Percentiles rank a stretch among this genome's conserved stretches.
Conservation (phyloP, 2,797 vertebrate genomes). For the Gorsachius magnificus region DNA sequence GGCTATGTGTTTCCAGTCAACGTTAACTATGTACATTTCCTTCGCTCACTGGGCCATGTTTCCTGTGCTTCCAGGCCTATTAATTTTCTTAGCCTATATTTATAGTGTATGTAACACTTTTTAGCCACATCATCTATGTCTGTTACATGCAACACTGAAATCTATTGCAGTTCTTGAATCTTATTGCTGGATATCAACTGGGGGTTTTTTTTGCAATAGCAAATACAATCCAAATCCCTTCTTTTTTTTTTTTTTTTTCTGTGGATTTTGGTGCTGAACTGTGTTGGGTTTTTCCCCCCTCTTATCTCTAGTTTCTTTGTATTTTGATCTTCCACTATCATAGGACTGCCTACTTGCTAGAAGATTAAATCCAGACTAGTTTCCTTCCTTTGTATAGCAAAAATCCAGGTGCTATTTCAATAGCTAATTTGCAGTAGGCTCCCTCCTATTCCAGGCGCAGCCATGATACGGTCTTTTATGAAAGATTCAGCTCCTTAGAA, state of each 20-base stretch:
- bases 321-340: not conserved
- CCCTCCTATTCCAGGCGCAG: not conserved
- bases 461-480: not conserved
- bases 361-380: not conserved
- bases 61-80: not conserved
- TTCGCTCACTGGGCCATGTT: not conserved
- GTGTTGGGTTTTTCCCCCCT: accelerated
- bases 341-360: not conserved
- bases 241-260: not conserved
- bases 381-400: not conserved
- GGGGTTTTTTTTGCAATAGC: not conserved
- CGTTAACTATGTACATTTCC: not conserved
- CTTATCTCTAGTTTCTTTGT: not conserved
- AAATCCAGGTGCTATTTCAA: conserved; percentile 14
- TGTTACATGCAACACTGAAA: not conserved
- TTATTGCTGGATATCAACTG: not conserved
- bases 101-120: not conserved
- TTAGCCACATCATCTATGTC: not conserved
- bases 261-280: not conserved
- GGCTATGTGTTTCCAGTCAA: not conserved
- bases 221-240: not conserved
- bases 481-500: not conserved
- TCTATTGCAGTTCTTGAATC: not conserved
- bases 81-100: not conserved
- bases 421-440: not conserved